Percentiles rank a stretch among this genome's conserved stretches.
Conservation (phyloP, 2,797 vertebrate genomes). For the Peromyscus melanophrys region DNA sequence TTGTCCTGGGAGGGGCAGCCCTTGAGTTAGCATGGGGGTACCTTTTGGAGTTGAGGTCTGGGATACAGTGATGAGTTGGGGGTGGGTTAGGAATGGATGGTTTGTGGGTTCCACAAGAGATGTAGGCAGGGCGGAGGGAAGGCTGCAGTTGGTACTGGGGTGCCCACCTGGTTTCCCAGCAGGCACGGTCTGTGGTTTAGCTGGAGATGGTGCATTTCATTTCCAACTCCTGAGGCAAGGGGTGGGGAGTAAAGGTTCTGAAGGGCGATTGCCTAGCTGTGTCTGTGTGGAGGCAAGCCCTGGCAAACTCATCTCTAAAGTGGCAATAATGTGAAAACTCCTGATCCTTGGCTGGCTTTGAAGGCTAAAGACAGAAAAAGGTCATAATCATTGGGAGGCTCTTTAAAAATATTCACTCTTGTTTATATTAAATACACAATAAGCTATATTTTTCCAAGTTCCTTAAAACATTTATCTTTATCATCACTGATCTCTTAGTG, state of each 20-base stretch:
- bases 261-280: neutral
- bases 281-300: neutral
- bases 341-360: neutral
- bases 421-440: rapidly evolving
- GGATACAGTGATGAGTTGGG: neutral
- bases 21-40: neutral
- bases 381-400: neutral
- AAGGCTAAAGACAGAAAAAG: neutral
- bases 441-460: neutral
- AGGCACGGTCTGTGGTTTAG: neutral
- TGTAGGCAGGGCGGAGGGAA: neutral
- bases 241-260: neutral
- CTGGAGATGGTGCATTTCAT: too few species aligned
- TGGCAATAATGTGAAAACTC: neutral
- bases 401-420: neutral
- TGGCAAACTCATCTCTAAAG: neutral
- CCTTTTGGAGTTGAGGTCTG: neutral
- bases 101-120: neutral
- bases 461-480: neutral
- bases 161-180: neutral
- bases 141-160: neutral
- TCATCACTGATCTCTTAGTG: neutral
- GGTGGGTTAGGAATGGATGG: neutral
- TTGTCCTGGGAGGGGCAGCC: neutral
- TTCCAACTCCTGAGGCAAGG: neutral